Percentiles rank a stretch among this genome's conserved stretches.
These are phyloP conservation scores for Serinus canaria DNA, from an alignment of 2,113 vertebrate genomes.

Conservation along the genomic window DNA sequence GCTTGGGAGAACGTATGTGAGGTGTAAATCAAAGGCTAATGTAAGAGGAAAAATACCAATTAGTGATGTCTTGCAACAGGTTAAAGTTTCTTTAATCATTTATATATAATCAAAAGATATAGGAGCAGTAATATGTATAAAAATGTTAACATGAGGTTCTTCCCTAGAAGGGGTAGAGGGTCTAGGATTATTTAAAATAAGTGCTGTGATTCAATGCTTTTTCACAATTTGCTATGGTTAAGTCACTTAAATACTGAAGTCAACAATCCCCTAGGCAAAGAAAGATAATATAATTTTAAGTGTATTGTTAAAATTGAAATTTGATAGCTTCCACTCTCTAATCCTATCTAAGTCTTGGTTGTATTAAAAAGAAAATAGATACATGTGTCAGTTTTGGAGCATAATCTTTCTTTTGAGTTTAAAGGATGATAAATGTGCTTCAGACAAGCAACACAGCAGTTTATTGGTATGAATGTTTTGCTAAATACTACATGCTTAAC, in stretches of 20 bases:
- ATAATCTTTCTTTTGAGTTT: conserved; percentile 46
- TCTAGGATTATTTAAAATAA: conserved; percentile 66
- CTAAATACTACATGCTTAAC: conserved; percentile 75
- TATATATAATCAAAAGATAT: background rate
- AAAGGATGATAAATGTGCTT: conserved; percentile 62
- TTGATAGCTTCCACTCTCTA: conserved; percentile 49
- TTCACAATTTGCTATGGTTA: conserved; percentile 73
- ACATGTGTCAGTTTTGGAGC: conserved; percentile 43
- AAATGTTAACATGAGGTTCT: background rate
- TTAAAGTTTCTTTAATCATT: background rate
- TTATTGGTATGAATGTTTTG: conserved; percentile 69
- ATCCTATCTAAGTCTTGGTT: conserved; percentile 43
- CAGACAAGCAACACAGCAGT: conserved; percentile 55
- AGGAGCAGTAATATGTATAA: background rate
- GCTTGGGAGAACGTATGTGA: conserved; percentile 55
- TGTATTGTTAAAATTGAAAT: conserved; percentile 64
- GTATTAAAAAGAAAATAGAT: conserved; percentile 54
- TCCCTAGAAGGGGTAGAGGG: background rate
- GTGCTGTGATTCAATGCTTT: conserved; percentile 76
- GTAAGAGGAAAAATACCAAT: background rate
- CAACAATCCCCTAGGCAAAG: conserved; percentile 48
- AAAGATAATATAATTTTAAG: conserved; percentile 67
- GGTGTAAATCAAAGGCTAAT: conserved; percentile 73
- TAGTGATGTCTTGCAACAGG: background rate
- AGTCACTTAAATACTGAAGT: conserved; percentile 67